These are phyloP conservation scores for Muschampia plurimacula DNA, from an alignment of 2,888 invertebrate species.

Conservation along the genomic window DNA sequence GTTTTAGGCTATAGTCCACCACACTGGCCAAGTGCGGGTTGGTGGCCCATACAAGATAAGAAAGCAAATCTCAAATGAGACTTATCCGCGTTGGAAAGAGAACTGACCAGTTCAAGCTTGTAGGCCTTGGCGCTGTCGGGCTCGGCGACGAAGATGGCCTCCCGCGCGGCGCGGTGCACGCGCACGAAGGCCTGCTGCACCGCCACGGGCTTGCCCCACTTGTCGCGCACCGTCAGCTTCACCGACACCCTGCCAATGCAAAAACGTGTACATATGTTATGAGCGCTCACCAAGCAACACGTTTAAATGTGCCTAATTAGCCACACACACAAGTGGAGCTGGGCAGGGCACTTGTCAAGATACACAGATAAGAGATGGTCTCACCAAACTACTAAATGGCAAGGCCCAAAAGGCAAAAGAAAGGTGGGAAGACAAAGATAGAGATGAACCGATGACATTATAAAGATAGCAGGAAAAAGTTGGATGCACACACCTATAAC, in stretches of 20 bases:
- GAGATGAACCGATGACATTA: too few relatives aligned
- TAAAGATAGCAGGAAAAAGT: too few relatives aligned
- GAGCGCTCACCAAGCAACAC: not conserved
- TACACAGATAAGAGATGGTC: too few relatives aligned
- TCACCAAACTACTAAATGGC: too few relatives aligned
- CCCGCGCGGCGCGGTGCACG: constrained; percentile 89
- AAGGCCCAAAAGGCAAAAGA: too few relatives aligned
- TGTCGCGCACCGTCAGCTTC: constrained; percentile 92
- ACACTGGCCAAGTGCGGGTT: too few relatives aligned
- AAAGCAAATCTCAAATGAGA: not conserved
- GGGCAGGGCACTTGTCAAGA: too few relatives aligned
- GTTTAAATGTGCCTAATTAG: too few relatives aligned
- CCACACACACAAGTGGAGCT: too few relatives aligned
- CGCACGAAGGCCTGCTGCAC: constrained; percentile 96
- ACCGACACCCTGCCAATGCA: constrained; percentile 86
- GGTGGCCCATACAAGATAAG: not conserved
- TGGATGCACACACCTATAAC: too few relatives aligned
- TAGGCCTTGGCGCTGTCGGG: constrained; percentile 91
- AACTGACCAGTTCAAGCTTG: constrained; percentile 94
- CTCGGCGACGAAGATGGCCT: constrained; percentile 97
- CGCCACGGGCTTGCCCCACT: constrained; percentile 88
- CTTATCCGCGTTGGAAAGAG: constrained; percentile 2
- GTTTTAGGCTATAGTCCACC: too few relatives aligned
- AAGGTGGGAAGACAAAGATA: too few relatives aligned
- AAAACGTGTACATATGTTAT: not conserved